Evolutionary conservation across 2,888 invertebrate species (phyloP).

Genomic region (Meliscaeva auricollis): DNA sequence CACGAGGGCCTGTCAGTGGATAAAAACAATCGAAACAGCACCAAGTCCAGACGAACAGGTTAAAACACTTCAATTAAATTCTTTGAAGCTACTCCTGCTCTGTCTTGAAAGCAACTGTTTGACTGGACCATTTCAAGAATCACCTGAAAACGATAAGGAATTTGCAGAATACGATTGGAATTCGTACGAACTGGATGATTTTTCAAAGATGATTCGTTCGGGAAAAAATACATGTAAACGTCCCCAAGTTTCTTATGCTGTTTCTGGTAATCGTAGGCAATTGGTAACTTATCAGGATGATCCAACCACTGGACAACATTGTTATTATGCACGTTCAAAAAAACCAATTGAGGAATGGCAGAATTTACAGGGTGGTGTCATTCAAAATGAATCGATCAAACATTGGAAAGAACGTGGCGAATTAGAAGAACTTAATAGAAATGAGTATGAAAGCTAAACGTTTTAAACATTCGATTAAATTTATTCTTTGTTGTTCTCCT

Average conservation of each 20-base stretch:
- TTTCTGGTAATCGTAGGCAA: conserved; percentile 83
- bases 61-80: conserved; percentile 77
- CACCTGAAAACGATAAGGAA: conserved; percentile 80
- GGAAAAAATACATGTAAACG: conserved; percentile 77
- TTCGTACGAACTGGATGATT: conserved; percentile 78
- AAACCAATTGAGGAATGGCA: conserved; percentile 84
- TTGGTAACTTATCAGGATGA: conserved; percentile 85
- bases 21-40: conserved; percentile 63
- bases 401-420: conserved; percentile 46
- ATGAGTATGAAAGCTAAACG: conserved; percentile 34
- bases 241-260: conserved; percentile 22
- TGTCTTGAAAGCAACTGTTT: conserved; percentile 83
- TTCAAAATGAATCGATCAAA: conserved; percentile 79
- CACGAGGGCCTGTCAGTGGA: conserved; percentile 72
- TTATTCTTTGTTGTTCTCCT: background rate
- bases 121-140: conserved; percentile 83
- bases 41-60: conserved; percentile 17
- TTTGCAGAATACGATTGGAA: conserved; percentile 75
- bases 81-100: conserved; percentile 84
- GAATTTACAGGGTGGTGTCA: conserved; percentile 80
- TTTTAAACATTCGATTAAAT: background rate
- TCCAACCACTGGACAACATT: conserved; percentile 85
- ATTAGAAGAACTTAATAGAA: conserved; percentile 49
- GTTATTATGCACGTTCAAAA: conserved; percentile 85
- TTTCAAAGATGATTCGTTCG: conserved; percentile 81